Evolutionary conservation across 2,797 vertebrate genomes (phyloP), one percentile per base, ranked within the genome.

Genomic region (Sparidentex hasta): DNA sequence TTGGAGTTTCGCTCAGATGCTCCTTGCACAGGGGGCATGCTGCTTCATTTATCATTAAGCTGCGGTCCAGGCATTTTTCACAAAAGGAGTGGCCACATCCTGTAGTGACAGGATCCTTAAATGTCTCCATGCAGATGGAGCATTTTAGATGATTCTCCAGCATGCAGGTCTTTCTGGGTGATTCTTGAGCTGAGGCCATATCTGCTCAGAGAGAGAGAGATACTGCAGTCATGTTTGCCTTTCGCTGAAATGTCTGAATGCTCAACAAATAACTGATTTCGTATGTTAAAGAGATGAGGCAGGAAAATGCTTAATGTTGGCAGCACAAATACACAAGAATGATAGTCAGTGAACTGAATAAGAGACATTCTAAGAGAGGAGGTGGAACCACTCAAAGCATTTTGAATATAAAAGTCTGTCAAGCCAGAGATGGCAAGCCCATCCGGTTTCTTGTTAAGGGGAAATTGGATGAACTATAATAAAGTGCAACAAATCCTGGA

Each of bases 71-170:
- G 62, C 94, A 95, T 0, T 0, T 0, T 23, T 63, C 33, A 59
- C 94, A 95, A 75, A 93, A 95, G 0, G 90, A 91, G 82, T 95
- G 94, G n/a, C 93, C 94, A 56, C 93, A 94, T 2, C 5, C 0
- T 2, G 87, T 92, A 0, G 92, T 94, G 77, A 95, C 92, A 0
- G 94, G 94, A 1, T 93, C 25, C 0, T 1, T 0, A 18, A 94
- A 93, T 0, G 16, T 0, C 0, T 93, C 84, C 16, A 87, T 16
- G 68, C 94, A 95, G 76, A 95, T 91, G 71, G 88, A 18, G 68
- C 95, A 95, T 1, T 0, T 64, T 0, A 95, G 7, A n/a, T 91
- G 61, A 4, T 75, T 85, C 27, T 71, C 50, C 58, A 89, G 11
- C 0, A 11, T 9, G 71, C 1, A 0, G 0, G n/a, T 20, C 2